Conservation (phyloP, 2,888 invertebrate species). For the Mythimna ferrago region DNA sequence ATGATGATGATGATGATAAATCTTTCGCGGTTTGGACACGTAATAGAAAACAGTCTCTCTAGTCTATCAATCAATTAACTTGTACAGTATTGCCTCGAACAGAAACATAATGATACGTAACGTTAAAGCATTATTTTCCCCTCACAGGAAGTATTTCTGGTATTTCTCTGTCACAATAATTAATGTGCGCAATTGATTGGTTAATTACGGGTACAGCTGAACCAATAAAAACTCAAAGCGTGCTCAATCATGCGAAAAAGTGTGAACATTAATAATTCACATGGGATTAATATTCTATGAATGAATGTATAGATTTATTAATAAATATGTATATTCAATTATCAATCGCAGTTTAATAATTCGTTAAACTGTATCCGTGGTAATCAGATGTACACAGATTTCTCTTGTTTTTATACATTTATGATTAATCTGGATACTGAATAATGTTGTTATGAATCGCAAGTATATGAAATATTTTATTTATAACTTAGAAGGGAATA, state of each 20-base stretch:
- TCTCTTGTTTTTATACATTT: conserved; percentile 9
- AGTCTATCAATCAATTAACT: background rate
- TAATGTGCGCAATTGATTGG: conserved; percentile 30
- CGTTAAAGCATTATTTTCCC: conserved; percentile 5
- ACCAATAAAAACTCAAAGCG: conserved; percentile 36
- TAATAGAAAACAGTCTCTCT: background rate
- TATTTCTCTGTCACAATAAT: conserved; percentile 5
- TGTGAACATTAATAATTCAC: conserved; percentile 43
- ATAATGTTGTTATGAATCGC: background rate
- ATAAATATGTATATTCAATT: conserved; percentile 43
- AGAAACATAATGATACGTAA: background rate
- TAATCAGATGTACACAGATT: conserved; percentile 13
- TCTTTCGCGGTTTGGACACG: background rate
- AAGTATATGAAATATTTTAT: no score
- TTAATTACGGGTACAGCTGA: conserved; percentile 14
- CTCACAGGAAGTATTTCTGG: conserved; percentile 9
- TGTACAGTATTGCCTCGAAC: background rate
- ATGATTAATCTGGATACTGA: background rate
- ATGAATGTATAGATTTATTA: conserved; percentile 19
- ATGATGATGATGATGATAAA: no score
- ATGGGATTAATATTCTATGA: conserved; percentile 38
- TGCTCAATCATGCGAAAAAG: conserved; percentile 27
- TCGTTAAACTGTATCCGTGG: conserved; percentile 6
- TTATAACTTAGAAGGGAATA: no score
- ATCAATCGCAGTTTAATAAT: conserved; percentile 30